Conservation (phyloP, 2,113 vertebrate genomes). For the Dendrocopos noguchii region DNA sequence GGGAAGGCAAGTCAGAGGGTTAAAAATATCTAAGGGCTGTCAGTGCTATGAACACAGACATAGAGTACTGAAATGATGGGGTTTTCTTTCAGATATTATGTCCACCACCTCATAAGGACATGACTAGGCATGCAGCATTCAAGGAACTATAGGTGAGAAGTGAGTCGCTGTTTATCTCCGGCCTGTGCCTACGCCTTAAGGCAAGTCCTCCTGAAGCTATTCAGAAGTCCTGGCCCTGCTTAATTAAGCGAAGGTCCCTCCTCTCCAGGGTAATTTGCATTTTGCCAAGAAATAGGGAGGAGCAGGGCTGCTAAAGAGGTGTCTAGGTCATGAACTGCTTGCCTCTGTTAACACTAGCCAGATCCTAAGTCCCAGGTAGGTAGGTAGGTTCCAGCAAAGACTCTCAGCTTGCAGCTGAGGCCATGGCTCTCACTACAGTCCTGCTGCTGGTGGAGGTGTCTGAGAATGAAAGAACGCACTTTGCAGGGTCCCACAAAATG, state of each 20-base stretch:
- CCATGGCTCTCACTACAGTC: fast-evolving
- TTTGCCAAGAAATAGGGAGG: fast-evolving
- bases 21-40: not conserved
- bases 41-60: fast-evolving
- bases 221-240: not conserved
- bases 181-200: not conserved
- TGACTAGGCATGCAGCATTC: not conserved
- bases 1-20: too few relatives aligned
- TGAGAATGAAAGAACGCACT: not conserved
- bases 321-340: not conserved
- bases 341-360: not conserved
- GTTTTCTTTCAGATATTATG: fast-evolving
- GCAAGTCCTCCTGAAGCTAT: too few relatives aligned
- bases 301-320: not conserved
- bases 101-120: fast-evolving
- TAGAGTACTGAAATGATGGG: fast-evolving
- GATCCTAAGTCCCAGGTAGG: not conserved
- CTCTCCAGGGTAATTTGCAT: not conserved
- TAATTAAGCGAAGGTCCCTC: not conserved
- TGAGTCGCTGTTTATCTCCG: not conserved
- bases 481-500: not conserved
- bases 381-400: fast-evolving
- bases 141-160: fast-evolving
- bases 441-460: not conserved
- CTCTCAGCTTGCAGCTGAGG: not conserved